Evolutionary conservation across 2,888 invertebrate genomes (phyloP).

Genomic region (Stenodema calcarata): DNA sequence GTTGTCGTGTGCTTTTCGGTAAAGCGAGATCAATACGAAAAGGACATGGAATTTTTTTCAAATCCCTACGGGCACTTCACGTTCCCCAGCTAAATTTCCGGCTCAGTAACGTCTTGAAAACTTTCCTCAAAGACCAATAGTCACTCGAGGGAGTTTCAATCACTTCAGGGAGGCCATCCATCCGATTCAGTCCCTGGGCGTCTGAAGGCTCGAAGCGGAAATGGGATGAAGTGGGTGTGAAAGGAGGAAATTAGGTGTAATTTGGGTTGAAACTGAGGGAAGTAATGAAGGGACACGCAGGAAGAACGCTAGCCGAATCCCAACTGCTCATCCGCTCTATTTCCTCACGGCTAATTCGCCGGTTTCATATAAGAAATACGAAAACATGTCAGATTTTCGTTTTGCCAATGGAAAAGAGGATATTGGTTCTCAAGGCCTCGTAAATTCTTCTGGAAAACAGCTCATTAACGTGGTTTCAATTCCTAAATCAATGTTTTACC

Average conservation of each 20-base stretch:
- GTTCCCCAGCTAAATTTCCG: neutral
- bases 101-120: too few relatives aligned
- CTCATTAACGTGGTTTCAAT: too few relatives aligned
- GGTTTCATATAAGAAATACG: neutral
- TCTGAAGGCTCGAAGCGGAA: neutral
- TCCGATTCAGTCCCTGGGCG: neutral
- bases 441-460: too few relatives aligned
- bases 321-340: neutral
- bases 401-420: too few relatives aligned
- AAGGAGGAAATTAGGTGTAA: neutral
- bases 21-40: too few relatives aligned
- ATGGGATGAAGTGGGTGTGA: neutral
- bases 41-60: neutral
- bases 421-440: too few relatives aligned
- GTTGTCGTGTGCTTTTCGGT: too few relatives aligned
- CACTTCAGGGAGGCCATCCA: neutral
- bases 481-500: too few relatives aligned
- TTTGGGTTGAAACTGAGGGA: neutral
- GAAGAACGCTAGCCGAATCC: neutral
- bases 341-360: neutral
- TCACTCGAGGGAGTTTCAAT: neutral
- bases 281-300: neutral
- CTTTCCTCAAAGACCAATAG: neutral
- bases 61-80: neutral
- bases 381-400: too few relatives aligned